phyloP scores from a whole-genome alignment of 2,113 vertebrate species.

The Tetrao urogallus region DNA sequence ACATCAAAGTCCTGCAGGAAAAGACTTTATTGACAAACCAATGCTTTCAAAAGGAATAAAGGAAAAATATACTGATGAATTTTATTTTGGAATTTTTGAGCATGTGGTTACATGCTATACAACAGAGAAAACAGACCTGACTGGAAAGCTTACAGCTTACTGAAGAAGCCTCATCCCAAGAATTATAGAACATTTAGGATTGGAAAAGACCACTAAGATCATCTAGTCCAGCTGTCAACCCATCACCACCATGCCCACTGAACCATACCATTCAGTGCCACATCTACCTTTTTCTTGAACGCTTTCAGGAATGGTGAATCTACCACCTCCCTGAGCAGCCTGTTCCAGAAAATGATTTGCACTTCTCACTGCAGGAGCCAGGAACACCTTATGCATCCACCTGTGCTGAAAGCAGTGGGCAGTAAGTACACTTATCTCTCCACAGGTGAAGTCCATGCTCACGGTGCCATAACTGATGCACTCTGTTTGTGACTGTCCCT shows the following conservation, averaged over 20 bases:
- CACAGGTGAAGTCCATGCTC: rapidly evolving
- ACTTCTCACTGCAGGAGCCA: not conserved
- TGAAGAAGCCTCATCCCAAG: not conserved
- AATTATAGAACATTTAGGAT: not conserved
- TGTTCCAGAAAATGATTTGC: not conserved
- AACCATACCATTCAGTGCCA: too few species aligned
- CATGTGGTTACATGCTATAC: not conserved
- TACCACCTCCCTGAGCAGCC: too few species aligned
- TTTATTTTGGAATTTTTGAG: not conserved
- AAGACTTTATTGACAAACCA: not conserved
- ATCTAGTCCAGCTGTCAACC: too few species aligned
- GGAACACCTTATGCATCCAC: not conserved
- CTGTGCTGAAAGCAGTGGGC: not conserved
- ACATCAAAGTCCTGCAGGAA: not conserved
- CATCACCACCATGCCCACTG: too few species aligned
- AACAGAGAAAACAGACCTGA: not conserved
- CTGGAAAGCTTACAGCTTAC: not conserved
- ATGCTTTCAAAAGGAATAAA: not conserved
- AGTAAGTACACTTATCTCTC: rapidly evolving
- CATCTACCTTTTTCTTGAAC: too few species aligned
- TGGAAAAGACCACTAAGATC: too few species aligned
- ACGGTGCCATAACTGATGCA: not conserved
- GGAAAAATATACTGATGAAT: not conserved
- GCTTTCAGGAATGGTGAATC: too few species aligned
- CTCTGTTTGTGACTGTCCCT: not conserved